Base-by-base conservation (phyloP, 1,140 invertebrate species). In the Drosophila funebris region DNA sequence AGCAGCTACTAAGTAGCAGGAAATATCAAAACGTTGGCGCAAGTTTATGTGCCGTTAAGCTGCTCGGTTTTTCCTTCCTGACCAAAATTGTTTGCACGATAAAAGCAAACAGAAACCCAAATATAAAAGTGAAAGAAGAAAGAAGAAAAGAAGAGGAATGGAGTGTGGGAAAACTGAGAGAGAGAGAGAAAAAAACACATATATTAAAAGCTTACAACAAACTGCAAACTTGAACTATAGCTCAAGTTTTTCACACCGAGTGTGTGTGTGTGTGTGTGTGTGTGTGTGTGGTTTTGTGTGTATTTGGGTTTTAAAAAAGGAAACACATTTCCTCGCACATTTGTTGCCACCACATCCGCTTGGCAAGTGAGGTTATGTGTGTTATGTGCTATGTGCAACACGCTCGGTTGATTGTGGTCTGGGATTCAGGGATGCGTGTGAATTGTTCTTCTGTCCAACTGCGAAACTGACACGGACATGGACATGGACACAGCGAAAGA, bases 301-400 rank as follows among this genome's bases (percentile, higher is more conserved):
- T 54, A 33, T 13, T 4, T 60, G 36, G 20, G 4, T 27, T 44
- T 57, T 16, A 33, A 52, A 73, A 62, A 46, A 27, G 50, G 52
- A 60, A 56, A 60, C 39, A 73, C 76, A 64, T 76, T 73, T 69
- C 50, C 50, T 48, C 46, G 31, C 58, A 61, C 76, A 76, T 76
- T 76, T 76, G 57, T 60, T 73, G 80, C 60, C 71, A 78, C 72
- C 79, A 66, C 79, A 72, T 83, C 75, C 79, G 80, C 58, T 48
- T 64, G 44, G 46, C 48, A 56, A 61, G 44, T 73, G 64, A 61
- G 81, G 73, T 76, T 76, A n/a, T n/a, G 50, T 67, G 62, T 76
- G 76, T 74, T 63, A 33, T 69, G 57, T 20, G 41, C 14, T 31
- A n/a, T 64, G 61, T 72, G 80, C 75, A 84, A 76, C 57, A 67